phyloP scores from a whole-genome alignment of 2,797 vertebrate genomes.

The Loriculus beryllinus region DNA sequence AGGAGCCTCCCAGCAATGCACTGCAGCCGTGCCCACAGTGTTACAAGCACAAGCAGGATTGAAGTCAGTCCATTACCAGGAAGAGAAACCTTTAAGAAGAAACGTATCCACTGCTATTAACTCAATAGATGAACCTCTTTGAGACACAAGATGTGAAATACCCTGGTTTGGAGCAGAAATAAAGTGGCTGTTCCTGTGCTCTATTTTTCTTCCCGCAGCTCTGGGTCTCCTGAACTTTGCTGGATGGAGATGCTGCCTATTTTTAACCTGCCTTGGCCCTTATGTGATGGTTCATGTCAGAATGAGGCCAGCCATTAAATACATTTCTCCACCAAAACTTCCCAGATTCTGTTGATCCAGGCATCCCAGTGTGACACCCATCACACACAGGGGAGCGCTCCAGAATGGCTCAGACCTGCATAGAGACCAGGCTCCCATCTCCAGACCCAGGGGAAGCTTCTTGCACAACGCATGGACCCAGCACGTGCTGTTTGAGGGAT shows the following conservation, averaged over 20 bases:
- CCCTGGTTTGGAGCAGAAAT: not conserved
- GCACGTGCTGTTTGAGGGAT: not conserved
- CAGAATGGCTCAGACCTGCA: not conserved
- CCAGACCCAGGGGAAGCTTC: rapidly evolving
- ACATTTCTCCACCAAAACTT: conserved; percentile 37
- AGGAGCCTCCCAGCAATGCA: not conserved
- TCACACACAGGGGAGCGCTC: not conserved
- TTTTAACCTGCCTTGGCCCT: conserved; percentile 57
- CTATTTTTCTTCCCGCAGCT: conserved; percentile 18
- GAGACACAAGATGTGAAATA: not conserved
- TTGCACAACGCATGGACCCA: not conserved
- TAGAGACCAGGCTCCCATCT: not conserved
- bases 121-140: not conserved
- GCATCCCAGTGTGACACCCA: not conserved
- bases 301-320: conserved; percentile 57
- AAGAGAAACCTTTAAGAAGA: not conserved
- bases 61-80: not conserved
- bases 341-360: not conserved
- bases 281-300: conserved; percentile 40
- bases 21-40: not conserved
- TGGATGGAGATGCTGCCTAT: conserved; percentile 40
- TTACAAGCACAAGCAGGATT: not conserved
- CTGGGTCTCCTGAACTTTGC: conserved; percentile 43
- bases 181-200: not conserved
- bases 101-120: not conserved